Conservation (phyloP, 2,797 vertebrate species). For the Acanthornis magna region DNA sequence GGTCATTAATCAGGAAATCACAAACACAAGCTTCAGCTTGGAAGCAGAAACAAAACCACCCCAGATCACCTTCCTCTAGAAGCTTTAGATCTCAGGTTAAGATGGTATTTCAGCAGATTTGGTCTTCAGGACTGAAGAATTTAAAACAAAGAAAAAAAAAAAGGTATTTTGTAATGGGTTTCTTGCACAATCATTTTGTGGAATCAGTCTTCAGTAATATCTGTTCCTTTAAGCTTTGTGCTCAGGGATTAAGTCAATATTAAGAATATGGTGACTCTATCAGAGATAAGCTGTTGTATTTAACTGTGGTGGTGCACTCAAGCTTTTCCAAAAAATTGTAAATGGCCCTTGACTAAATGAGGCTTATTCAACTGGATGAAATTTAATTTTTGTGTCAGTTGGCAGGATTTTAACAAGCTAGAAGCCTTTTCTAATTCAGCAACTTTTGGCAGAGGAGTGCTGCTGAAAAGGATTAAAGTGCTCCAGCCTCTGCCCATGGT, state of each 20-base stretch:
- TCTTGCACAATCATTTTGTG: background rate
- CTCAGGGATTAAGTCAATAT: background rate
- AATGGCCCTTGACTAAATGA: background rate
- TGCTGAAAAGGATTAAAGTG: background rate
- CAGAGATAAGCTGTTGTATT: background rate
- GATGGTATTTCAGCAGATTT: background rate
- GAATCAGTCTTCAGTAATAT: background rate
- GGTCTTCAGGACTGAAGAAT: background rate
- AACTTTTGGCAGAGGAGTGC: background rate
- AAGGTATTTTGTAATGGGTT: background rate
- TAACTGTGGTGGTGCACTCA: background rate
- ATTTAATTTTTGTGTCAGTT: slow-evolving; percentile 46
- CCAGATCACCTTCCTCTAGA: no score
- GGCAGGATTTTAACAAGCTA: slow-evolving; percentile 6
- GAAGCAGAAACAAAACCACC: background rate
- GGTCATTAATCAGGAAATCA: background rate
- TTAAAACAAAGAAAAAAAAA: background rate
- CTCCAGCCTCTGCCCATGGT: background rate
- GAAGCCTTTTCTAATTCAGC: slow-evolving; percentile 9
- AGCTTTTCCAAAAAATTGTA: background rate
- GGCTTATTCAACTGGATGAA: slow-evolving; percentile 17
- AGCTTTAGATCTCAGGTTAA: no score
- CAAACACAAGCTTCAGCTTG: background rate
- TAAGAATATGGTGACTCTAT: background rate
- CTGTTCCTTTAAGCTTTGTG: background rate